A percentile compares a stretch with the other conserved stretches of the same genome.
Evolutionary conservation across 2,888 invertebrate species (phyloP).

Genomic region (Aquatica leii): DNA sequence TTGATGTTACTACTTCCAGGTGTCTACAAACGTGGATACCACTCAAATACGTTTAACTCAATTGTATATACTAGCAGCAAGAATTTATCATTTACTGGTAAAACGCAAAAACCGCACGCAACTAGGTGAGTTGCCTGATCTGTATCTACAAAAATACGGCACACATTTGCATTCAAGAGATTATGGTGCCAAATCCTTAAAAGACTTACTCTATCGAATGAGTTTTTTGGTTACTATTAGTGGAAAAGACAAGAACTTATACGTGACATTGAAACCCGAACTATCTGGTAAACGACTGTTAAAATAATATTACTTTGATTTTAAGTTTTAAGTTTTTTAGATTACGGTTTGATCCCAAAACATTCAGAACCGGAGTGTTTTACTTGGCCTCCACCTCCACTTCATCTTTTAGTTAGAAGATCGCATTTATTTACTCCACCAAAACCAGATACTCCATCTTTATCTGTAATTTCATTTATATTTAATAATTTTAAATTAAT

Average conservation of each 20-base stretch:
- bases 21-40: too few relatives aligned
- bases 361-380: too few relatives aligned
- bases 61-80: slow-evolving; percentile 55
- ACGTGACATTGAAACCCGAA: too few relatives aligned
- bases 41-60: slow-evolving; percentile 54
- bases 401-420: not conserved
- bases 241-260: too few relatives aligned
- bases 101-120: slow-evolving; percentile 51
- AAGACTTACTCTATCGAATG: slow-evolving; percentile 54
- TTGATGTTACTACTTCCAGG: too few relatives aligned
- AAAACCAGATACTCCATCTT: slow-evolving; percentile 4
- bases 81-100: slow-evolving; percentile 56
- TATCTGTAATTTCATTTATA: not conserved
- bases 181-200: slow-evolving; percentile 52
- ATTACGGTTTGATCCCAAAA: too few relatives aligned
- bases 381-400: not conserved
- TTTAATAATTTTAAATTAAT: not conserved
- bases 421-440: not conserved
- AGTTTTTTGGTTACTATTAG: slow-evolving; percentile 54
- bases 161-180: slow-evolving; percentile 50
- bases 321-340: too few relatives aligned
- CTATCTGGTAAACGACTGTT: too few relatives aligned
- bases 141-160: slow-evolving; percentile 52
- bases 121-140: slow-evolving; percentile 49
- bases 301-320: too few relatives aligned